A percentile compares a stretch with the other conserved stretches of the same genome.
Evolutionary conservation across 2,113 vertebrate genomes (phyloP).

Genomic region (Rhinichthys klamathensis): DNA sequence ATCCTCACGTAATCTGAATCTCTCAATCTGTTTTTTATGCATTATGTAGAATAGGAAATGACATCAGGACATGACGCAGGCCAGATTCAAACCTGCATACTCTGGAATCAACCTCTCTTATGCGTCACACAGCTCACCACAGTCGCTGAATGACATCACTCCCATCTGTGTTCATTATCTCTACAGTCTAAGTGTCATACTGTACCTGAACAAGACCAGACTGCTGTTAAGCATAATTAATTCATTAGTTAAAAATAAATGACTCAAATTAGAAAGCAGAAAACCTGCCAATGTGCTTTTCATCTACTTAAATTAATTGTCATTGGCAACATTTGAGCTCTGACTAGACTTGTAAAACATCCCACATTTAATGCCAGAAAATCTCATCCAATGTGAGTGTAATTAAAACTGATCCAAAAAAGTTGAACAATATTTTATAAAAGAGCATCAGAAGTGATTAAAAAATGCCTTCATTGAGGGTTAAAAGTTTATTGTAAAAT

Average conservation of each 20-base stretch:
- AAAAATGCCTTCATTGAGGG: background rate
- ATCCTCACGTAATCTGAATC: background rate
- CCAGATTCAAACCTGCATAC: background rate
- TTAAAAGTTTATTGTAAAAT: background rate
- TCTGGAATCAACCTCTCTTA: background rate
- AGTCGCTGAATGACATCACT: background rate
- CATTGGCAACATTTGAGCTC: background rate
- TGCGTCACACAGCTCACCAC: background rate
- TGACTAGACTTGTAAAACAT: background rate
- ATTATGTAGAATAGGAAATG: background rate
- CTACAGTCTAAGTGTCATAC: slow-evolving; percentile 2
- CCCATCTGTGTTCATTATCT: slow-evolving; percentile 18
- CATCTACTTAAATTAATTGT: slow-evolving; percentile 22
- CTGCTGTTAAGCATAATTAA: background rate
- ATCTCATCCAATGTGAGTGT: background rate
- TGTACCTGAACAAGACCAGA: slow-evolving; percentile 29
- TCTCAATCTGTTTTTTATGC: background rate
- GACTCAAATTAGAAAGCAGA: slow-evolving; percentile 5
- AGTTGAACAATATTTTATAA: background rate
- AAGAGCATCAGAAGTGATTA: slow-evolving; percentile 6
- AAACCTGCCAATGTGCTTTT: slow-evolving; percentile 11
- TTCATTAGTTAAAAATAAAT: slow-evolving; percentile 29
- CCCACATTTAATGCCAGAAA: background rate
- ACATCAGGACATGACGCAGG: background rate
- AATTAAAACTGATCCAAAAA: slow-evolving; percentile 39